phyloP scores from a whole-genome alignment of 2,888 invertebrate genomes.

The Lasioglossum calceatum region DNA sequence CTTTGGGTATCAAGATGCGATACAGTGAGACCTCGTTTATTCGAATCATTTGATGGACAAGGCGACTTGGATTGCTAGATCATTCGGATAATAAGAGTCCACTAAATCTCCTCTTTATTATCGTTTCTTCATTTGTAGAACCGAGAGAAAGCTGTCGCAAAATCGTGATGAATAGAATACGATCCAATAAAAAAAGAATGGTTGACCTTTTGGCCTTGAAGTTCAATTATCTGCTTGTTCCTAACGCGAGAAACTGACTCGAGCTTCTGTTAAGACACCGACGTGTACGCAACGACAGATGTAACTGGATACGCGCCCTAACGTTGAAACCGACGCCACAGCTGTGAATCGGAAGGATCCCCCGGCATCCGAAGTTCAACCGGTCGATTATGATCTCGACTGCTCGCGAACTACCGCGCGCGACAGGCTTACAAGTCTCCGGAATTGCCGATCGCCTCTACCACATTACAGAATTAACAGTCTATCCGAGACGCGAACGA shows the following conservation, averaged over 20 bases:
- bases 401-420: conserved; percentile 56
- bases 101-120: neutral
- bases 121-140: neutral
- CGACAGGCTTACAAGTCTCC: conserved; percentile 50
- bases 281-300: neutral
- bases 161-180: too few relatives aligned
- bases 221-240: neutral
- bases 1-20: neutral
- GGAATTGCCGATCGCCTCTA: conserved; percentile 54
- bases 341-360: conserved; percentile 17
- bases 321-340: conserved; percentile 32
- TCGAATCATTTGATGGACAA: neutral
- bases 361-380: conserved; percentile 24
- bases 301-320: neutral
- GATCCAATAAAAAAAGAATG: too few relatives aligned
- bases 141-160: too few relatives aligned
- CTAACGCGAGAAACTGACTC: neutral
- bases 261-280: neutral
- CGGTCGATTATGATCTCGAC: conserved; percentile 53
- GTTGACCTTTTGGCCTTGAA: too few relatives aligned
- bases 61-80: neutral
- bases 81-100: neutral
- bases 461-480: conserved; percentile 54
- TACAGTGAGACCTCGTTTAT: neutral
- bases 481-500: conserved; percentile 42